Evolutionary conservation across 2,888 invertebrate genomes (phyloP), one percentile per base, ranked within the genome.

Genomic region (Pegoplata infirma): DNA sequence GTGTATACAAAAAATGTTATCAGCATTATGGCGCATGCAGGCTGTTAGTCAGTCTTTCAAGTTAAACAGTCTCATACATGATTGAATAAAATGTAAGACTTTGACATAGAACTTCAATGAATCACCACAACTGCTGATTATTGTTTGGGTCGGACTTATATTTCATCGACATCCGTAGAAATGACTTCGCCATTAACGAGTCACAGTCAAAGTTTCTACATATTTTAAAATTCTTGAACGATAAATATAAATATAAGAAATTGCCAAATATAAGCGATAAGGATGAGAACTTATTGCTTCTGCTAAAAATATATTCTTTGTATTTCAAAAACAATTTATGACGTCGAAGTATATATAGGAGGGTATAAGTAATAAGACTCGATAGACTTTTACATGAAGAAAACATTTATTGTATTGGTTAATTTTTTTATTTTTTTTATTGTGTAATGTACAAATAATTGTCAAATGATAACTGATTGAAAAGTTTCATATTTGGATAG

Each of bases 91-190:
- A 46, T 32, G 36, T 10, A 72, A 59, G 59, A 44, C 63, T 63
- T 63, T 72, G 72, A 55, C 55, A 55, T 63, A 63, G 61, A 72
- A 72, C 72, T 72, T 72, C 46, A 40, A 64, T 72, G 72, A 72
- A 56, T 72, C 72, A 72, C 56, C 16, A 47, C 23, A 56, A 25
- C 10, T 36, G 25, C 14, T 49, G 56, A 28, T 51, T 59, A 51
- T 28, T 40, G 25, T 25, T 49, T 49, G 23, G 23, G 23, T 32
- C 12, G 10, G 12, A 46, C 19, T 17, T 25, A 21, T 59, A n/a
- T 56, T 47, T 32, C 46, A 56, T 32, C 36, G 10, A 36, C 14
- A 25, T 17, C 23, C 16, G 16, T 19, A 10, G 21, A 21, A 58
- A 36, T 36, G 21, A 36, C 16, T 68, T 47, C 32, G 47, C 23